Percentiles rank a stretch among this genome's conserved stretches.
phyloP scores from a whole-genome alignment of 1,140 invertebrate species.

The Phymorhynchus buccinoides region DNA sequence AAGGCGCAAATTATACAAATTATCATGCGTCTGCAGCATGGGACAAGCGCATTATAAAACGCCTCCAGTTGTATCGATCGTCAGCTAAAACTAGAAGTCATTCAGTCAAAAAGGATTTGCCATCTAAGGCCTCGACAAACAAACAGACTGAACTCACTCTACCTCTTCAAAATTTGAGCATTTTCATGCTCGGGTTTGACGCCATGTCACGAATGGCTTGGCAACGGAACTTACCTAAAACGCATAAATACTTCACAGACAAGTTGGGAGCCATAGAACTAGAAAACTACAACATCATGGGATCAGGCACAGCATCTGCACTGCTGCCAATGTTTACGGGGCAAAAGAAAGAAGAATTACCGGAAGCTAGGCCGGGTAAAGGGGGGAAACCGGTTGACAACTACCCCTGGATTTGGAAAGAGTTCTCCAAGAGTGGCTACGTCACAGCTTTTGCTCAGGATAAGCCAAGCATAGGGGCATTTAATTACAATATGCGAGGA shows the following conservation, averaged over 20 bases:
- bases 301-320: conserved; percentile 94
- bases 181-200: conserved; percentile 91
- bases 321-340: conserved; percentile 91
- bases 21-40: conserved; percentile 57
- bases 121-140: not conserved
- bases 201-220: conserved; percentile 91
- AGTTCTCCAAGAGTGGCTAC: conserved; percentile 77
- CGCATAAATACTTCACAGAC: conserved; percentile 83
- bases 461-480: conserved; percentile 87
- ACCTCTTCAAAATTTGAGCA: conserved; percentile 75
- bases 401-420: conserved; percentile 79
- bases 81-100: not conserved
- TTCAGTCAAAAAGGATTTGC: not conserved
- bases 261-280: conserved; percentile 81
- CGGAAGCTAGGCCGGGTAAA: conserved; percentile 78
- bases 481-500: conserved; percentile 91
- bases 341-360: conserved; percentile 83
- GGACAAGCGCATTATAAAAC: conserved; percentile 32
- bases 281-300: conserved; percentile 92
- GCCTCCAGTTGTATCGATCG: not conserved
- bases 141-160: conserved; percentile 27
- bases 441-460: conserved; percentile 90
- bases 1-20: conserved; percentile 57
- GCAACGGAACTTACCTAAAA: conserved; percentile 87
- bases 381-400: conserved; percentile 80